A percentile compares a stretch with the other conserved stretches of the same genome.
Evolutionary conservation across 2,888 invertebrate species (phyloP).

Genomic region (Sepiola atlantica): DNA sequence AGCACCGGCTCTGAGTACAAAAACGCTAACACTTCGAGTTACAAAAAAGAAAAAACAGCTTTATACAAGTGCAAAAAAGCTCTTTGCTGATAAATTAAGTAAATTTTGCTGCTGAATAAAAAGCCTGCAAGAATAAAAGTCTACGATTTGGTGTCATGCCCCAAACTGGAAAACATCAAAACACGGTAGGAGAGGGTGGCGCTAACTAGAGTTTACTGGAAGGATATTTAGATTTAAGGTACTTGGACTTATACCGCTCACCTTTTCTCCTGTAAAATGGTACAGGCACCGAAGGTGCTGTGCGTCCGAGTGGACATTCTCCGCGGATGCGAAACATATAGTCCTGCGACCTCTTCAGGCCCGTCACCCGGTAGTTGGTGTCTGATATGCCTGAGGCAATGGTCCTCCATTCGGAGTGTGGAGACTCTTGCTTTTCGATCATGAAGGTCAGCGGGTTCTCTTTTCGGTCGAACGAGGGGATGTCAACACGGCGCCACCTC

Average conservation of each 20-base stretch:
- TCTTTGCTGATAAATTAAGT: neutral
- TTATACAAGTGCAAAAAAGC: neutral
- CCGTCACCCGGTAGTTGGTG: slow-evolving; percentile 62
- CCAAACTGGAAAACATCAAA: neutral
- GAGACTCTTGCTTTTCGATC: slow-evolving; percentile 65
- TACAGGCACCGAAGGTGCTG: slow-evolving; percentile 94
- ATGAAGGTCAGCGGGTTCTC: slow-evolving; percentile 66
- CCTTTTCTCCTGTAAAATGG: slow-evolving; percentile 68
- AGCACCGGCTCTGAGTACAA: neutral
- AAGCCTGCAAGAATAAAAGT: neutral
- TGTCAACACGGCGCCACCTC: slow-evolving; percentile 64
- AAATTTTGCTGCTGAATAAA: neutral
- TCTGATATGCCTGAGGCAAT: slow-evolving; percentile 64
- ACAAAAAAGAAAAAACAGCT: neutral
- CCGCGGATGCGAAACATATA: slow-evolving; percentile 96
- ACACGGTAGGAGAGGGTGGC: neutral
- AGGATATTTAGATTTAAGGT: neutral
- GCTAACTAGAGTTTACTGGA: slow-evolving; percentile 12
- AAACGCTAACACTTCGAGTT: neutral
- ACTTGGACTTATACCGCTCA: slow-evolving; percentile 55
- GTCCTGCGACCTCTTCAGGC: slow-evolving; percentile 90
- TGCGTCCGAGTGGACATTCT: slow-evolving; percentile 91
- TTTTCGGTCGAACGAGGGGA: slow-evolving; percentile 61
- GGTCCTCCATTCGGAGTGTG: slow-evolving; percentile 66
- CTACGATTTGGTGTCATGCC: neutral